A percentile compares a stretch with the other conserved stretches of the same genome.
These are phyloP conservation scores for Octomys mimax DNA, from an alignment of 2,797 vertebrate species.

Conservation along the genomic window DNA sequence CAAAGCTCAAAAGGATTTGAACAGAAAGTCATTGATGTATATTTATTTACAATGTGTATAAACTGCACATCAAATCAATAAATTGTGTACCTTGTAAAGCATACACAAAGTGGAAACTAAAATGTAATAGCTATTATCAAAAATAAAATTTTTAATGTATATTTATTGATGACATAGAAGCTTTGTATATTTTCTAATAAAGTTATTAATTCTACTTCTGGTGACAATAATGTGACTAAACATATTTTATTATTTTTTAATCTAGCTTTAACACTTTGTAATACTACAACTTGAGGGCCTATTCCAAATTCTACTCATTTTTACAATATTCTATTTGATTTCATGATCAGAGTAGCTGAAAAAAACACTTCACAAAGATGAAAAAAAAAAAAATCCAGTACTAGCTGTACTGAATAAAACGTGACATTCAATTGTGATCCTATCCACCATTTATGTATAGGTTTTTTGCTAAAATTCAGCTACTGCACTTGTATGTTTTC, in stretches of 20 bases:
- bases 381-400: slow-evolving; percentile 59
- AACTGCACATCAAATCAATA: slow-evolving; percentile 34
- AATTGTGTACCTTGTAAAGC: slow-evolving; percentile 50
- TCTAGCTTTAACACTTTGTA: slow-evolving; percentile 66
- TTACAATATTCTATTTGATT: slow-evolving; percentile 66
- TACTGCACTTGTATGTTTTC: slow-evolving; percentile 59
- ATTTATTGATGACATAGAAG: slow-evolving; percentile 34
- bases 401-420: slow-evolving; percentile 68
- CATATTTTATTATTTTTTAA: slow-evolving; percentile 42
- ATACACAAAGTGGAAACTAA: slow-evolving; percentile 58
- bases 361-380: slow-evolving; percentile 63
- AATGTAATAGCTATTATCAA: slow-evolving; percentile 42
- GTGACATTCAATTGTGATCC: slow-evolving; percentile 61
- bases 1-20: slow-evolving; percentile 44
- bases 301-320: slow-evolving; percentile 68
- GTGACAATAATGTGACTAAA: slow-evolving; percentile 43
- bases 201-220: slow-evolving; percentile 56
- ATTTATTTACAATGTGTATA: slow-evolving; percentile 47
- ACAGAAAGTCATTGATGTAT: neutral
- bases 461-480: slow-evolving; percentile 71
- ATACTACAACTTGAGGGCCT: slow-evolving; percentile 62
- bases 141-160: slow-evolving; percentile 59
- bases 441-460: slow-evolving; percentile 62
- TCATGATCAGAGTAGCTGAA: slow-evolving; percentile 59
- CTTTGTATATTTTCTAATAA: slow-evolving; percentile 55